These are phyloP conservation scores for Illadopsis cleaveri DNA, from an alignment of 2,113 vertebrate species.

Conservation along the genomic window DNA sequence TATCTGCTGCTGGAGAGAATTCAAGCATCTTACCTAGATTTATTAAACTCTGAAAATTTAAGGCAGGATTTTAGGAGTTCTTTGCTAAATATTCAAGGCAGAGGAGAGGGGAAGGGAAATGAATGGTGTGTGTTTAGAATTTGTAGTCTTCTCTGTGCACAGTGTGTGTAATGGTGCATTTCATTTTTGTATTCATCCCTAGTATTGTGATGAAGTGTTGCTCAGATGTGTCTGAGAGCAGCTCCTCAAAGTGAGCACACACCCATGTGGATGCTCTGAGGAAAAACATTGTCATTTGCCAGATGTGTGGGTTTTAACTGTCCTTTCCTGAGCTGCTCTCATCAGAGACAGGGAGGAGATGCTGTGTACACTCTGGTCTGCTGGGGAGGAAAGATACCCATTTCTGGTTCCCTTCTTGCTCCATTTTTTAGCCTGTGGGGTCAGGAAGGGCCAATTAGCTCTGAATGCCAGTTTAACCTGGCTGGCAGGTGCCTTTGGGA, in stretches of 20 bases:
- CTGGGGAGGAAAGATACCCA: background rate
- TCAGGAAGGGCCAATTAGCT: background rate
- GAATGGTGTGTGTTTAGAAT: background rate
- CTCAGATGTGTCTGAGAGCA: background rate
- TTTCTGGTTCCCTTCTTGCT: background rate
- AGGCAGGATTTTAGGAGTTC: background rate
- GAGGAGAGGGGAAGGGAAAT: background rate
- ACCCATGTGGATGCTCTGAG: background rate
- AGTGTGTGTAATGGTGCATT: background rate
- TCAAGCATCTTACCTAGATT: background rate
- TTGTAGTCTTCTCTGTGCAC: background rate
- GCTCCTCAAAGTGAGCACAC: background rate
- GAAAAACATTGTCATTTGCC: background rate
- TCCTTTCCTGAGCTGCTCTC: background rate
- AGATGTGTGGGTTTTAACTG: background rate
- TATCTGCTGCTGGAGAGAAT: background rate
- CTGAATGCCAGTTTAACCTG: background rate
- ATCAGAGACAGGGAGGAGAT: background rate
- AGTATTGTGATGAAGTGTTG: background rate
- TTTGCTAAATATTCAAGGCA: background rate
- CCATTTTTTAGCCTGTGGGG: rapidly evolving
- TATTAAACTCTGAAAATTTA: background rate
- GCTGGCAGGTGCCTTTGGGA: background rate
- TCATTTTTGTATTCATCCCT: background rate
- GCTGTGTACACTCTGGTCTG: background rate